phyloP scores from a whole-genome alignment of 2,113 vertebrate species.

The Sinocyclocheilus maitianheensis region DNA sequence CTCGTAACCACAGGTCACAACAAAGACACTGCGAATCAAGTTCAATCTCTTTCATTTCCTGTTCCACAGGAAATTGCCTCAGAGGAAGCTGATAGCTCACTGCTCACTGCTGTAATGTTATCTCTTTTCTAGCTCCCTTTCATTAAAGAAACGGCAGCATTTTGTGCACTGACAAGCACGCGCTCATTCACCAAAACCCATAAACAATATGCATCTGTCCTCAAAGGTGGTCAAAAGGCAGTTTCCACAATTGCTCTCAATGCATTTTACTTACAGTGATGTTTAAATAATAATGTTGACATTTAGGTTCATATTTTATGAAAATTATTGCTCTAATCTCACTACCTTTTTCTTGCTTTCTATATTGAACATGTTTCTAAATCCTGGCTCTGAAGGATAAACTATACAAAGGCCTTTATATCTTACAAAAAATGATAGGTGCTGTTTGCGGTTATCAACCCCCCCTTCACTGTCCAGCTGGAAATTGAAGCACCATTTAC shows the following conservation, averaged over 20 bases:
- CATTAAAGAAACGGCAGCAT: slow-evolving; percentile 53
- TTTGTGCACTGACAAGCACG: slow-evolving; percentile 38
- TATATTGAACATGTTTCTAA: not conserved
- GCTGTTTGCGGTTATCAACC: not conserved
- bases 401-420: not conserved
- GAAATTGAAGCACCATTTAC: not conserved
- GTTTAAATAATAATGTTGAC: not conserved
- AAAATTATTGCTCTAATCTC: not conserved
- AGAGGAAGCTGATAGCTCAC: slow-evolving; percentile 69
- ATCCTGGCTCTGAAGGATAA: not conserved
- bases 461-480: not conserved
- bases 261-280: not conserved
- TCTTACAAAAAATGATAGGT: not conserved
- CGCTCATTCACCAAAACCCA: slow-evolving; percentile 38
- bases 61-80: slow-evolving; percentile 87
- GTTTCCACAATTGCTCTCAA: not conserved
- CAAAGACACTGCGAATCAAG: slow-evolving; percentile 62
- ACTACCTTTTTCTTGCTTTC: not conserved
- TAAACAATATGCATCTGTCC: slow-evolving; percentile 26
- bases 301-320: not conserved
- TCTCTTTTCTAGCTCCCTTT: slow-evolving; percentile 58
- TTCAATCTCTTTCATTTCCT: slow-evolving; percentile 93
- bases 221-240: not conserved
- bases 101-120: slow-evolving; percentile 61
- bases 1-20: slow-evolving; percentile 68